Conservation (phyloP, 2,113 vertebrate genomes). For the Uropsilus gracilis region DNA sequence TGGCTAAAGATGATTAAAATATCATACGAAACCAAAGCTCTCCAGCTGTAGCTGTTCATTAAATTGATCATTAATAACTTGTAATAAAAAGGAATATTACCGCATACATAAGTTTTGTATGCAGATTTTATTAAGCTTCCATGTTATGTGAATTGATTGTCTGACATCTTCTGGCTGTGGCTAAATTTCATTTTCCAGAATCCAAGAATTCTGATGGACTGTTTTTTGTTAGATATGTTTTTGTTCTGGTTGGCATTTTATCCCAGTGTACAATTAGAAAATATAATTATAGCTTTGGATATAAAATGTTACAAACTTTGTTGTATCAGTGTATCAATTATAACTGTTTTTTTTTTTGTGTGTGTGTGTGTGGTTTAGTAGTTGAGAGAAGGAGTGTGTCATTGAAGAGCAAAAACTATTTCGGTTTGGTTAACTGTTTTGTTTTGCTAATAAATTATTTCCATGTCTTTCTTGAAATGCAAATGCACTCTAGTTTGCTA, state of each 20-base stretch:
- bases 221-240: slow-evolving; percentile 78
- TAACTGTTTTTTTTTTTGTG: slow-evolving; percentile 48
- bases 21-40: slow-evolving; percentile 86
- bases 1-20: slow-evolving; percentile 87
- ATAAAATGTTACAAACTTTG: slow-evolving; percentile 61
- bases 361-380: too few species aligned
- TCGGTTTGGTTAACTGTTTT: neutral
- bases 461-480: neutral
- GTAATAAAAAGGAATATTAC: slow-evolving; percentile 89
- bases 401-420: neutral
- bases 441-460: slow-evolving; percentile 50
- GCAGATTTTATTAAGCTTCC: slow-evolving; percentile 90
- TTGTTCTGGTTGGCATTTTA: slow-evolving; percentile 75
- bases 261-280: slow-evolving; percentile 72
- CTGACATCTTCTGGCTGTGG: slow-evolving; percentile 86
- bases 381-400: neutral
- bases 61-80: slow-evolving; percentile 92
- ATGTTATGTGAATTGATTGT: slow-evolving; percentile 89
- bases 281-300: slow-evolving; percentile 73
- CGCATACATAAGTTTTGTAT: slow-evolving; percentile 91
- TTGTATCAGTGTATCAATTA: slow-evolving; percentile 75
- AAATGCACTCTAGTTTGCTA: slow-evolving; percentile 38
- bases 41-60: slow-evolving; percentile 90
- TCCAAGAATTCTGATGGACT: slow-evolving; percentile 84
- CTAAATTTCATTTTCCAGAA: slow-evolving; percentile 84